phyloP scores from a whole-genome alignment of 2,113 vertebrate species.

The Lamprologus tigripictilis region DNA sequence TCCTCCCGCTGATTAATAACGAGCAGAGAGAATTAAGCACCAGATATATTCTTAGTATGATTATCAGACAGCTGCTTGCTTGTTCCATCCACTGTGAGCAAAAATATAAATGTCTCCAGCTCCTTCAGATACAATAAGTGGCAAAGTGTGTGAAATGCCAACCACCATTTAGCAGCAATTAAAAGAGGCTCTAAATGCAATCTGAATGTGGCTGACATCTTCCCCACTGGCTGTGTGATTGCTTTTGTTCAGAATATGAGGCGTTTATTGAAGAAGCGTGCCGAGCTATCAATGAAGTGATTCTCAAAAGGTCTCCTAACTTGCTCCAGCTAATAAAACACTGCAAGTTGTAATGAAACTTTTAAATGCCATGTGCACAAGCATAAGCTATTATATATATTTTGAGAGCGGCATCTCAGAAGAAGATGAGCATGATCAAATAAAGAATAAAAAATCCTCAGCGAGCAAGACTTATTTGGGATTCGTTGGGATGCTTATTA shows the following conservation, averaged over 20 bases:
- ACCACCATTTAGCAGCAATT: conserved; percentile 1
- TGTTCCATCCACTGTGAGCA: not conserved
- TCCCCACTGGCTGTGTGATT: not conserved
- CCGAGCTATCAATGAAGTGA: not conserved
- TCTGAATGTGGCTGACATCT: not conserved
- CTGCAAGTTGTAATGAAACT: not conserved
- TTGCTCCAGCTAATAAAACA: not conserved
- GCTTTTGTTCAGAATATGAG: not conserved
- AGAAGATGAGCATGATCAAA: not conserved
- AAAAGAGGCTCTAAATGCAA: not conserved
- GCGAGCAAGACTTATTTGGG: not conserved
- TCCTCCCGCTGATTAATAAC: not conserved
- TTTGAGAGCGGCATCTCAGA: not conserved
- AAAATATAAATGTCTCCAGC: not conserved
- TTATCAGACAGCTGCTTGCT: not conserved
- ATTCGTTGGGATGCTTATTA: not conserved
- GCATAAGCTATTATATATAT: not conserved
- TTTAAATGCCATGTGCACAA: not conserved
- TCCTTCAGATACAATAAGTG: not conserved
- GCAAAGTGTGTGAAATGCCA: not conserved
- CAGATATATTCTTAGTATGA: not conserved
- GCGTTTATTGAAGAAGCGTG: not conserved
- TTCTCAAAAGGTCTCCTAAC: conserved; percentile 3
- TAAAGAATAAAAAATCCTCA: not conserved
- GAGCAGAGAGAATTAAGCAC: not conserved